Base-by-base conservation (phyloP, 2,113 vertebrate genomes). In the Notechis scutatus region DNA sequence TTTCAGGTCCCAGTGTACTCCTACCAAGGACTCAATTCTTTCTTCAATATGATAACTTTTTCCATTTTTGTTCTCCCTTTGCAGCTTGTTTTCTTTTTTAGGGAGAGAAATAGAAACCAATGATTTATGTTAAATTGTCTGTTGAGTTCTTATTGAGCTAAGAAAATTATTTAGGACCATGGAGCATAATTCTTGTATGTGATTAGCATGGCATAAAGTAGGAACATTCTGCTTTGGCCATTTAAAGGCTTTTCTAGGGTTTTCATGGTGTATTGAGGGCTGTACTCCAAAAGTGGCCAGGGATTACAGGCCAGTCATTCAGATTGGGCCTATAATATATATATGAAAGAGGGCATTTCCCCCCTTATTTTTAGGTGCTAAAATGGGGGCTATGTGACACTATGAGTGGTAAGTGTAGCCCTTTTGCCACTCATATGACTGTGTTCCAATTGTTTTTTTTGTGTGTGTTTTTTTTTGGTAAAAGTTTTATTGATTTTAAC, bases 71-170 rank as follows among this genome's bases (percentile, higher is more conserved):
- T 24, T 50, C 23, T 56, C 24, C 2, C 23, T 92, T 29, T 95
- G 91, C 94, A 95, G 95, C 59, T 95, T 20, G 10, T 64, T 64
- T 64, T 64, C 61, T 64, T 64, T n/a, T 64, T 64, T 64, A 64
- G 61, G 61, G 26, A n/a, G 61, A 64, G 26, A 61, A 61, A 61
- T 61, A 61, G 56, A 59, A 59, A 26, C 26, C 1, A 1, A 64
- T 64, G 26, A 29, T 10, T 64, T 59, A 24, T 3, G 21, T 59
- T 61, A 61, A 61, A 61, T 61, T 61, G 59, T 59, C 55, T 56
- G 55, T 57, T 61, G 59, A 26, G 59, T 61, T 26, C 59, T 61
- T 61, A 61, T 26, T 64, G 61, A 29, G 61, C 61, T 64, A 64
- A 64, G 61, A n/a, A 64, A 64, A 64, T 14, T 64, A 64, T 64